Conservation (phyloP, 2,888 invertebrate species). For the Xestia c-nigrum region DNA sequence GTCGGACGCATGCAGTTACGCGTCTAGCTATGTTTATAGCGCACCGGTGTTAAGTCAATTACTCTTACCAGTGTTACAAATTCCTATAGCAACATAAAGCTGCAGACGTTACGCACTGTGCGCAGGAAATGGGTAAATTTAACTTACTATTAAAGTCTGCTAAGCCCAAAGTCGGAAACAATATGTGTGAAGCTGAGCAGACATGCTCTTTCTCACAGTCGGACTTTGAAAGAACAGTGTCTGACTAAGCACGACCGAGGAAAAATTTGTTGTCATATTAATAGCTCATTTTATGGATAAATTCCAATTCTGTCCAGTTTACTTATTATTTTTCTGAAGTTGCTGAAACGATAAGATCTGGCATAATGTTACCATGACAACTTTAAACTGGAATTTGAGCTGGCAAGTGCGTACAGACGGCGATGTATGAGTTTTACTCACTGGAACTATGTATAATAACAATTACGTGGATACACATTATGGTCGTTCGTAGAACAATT, state of each 20-base stretch:
- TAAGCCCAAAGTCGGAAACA: conserved; percentile 31
- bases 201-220: conserved; percentile 5
- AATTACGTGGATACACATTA: conserved; percentile 47
- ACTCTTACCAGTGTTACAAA: conserved; percentile 70
- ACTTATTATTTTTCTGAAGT: conserved; percentile 8
- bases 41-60: conserved; percentile 72
- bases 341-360: conserved; percentile 11
- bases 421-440: conserved; percentile 16
- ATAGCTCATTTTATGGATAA: conserved; percentile 8
- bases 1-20: conserved; percentile 68
- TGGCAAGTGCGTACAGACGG: not conserved
- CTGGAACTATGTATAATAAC: conserved; percentile 48
- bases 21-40: conserved; percentile 69
- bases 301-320: not conserved
- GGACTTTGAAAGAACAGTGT: not conserved
- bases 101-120: conserved; percentile 42
- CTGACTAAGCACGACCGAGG: conserved; percentile 2
- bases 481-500: conserved; percentile 56
- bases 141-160: conserved; percentile 31
- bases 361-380: conserved; percentile 26
- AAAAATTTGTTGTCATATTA: conserved; percentile 21
- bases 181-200: conserved; percentile 23
- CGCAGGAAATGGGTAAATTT: conserved; percentile 59
- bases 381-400: conserved; percentile 12
- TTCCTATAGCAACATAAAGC: conserved; percentile 60